Percentiles rank a stretch among this genome's conserved stretches.
Conservation (phyloP, 2,888 invertebrate species). For the Empis stercorea region DNA sequence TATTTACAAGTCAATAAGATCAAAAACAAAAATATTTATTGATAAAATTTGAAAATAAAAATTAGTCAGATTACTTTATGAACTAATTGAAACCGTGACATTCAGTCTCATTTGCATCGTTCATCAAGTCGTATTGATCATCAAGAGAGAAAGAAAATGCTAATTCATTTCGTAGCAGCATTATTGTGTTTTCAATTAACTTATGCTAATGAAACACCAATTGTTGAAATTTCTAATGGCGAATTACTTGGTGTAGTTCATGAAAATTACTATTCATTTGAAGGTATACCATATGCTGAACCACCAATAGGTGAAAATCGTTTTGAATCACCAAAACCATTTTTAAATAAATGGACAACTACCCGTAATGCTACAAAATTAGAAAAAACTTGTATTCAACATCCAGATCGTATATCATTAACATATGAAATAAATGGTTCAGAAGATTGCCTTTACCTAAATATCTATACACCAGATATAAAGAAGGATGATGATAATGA, state of each 20-base stretch:
- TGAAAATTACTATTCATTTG: constrained; percentile 40
- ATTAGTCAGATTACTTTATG: too few relatives aligned
- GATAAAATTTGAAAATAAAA: too few relatives aligned
- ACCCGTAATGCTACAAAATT: constrained; percentile 36
- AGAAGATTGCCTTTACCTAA: constrained; percentile 53
- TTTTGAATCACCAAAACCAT: constrained; percentile 33
- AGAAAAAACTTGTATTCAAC: neutral
- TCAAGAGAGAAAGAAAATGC: too few relatives aligned
- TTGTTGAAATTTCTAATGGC: constrained; percentile 8
- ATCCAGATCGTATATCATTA: neutral
- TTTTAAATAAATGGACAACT: constrained; percentile 6
- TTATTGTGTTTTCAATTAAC: too few relatives aligned
- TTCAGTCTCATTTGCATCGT: too few relatives aligned
- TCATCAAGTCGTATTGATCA: too few relatives aligned
- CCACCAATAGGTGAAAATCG: constrained; percentile 45
- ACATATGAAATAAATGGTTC: constrained; percentile 34
- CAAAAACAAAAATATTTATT: too few relatives aligned
- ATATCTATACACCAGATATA: constrained; percentile 42
- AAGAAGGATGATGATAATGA: constrained; percentile 22
- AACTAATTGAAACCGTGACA: too few relatives aligned
- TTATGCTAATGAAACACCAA: neutral
- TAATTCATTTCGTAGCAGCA: too few relatives aligned
- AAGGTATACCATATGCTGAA: constrained; percentile 48
- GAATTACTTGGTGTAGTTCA: constrained; percentile 4
- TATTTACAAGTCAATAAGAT: too few relatives aligned